These are phyloP conservation scores for Globicephala melas DNA, from an alignment of 2,113 vertebrate species.

Conservation along the genomic window DNA sequence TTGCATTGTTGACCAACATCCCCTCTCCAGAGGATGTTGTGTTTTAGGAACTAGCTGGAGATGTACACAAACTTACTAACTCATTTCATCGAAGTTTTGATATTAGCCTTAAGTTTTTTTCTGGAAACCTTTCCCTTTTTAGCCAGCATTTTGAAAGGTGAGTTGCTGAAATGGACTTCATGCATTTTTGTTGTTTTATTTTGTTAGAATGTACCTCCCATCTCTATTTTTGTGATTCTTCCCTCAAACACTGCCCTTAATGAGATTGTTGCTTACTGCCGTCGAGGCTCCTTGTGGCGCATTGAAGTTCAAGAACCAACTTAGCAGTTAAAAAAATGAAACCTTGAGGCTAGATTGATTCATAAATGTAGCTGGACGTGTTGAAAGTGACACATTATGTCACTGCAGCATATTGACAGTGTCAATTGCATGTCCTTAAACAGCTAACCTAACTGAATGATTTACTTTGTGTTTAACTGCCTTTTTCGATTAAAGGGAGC, in stretches of 20 bases:
- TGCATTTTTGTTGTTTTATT: neutral
- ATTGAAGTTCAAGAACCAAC: slow-evolving; percentile 59
- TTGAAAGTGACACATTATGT: slow-evolving; percentile 79
- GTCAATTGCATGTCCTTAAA: slow-evolving; percentile 83
- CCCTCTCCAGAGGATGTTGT: neutral
- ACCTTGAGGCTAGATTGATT: slow-evolving; percentile 63
- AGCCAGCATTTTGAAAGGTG: slow-evolving; percentile 18
- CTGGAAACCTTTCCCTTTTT: neutral
- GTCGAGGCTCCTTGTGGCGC: neutral
- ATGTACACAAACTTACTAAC: neutral
- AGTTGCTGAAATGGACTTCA: neutral
- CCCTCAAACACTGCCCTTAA: neutral
- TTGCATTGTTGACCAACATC: neutral
- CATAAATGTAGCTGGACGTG: slow-evolving; percentile 62
- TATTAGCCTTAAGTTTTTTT: neutral
- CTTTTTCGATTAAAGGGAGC: slow-evolving; percentile 83
- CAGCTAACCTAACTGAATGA: slow-evolving; percentile 79
- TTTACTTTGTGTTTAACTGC: slow-evolving; percentile 83
- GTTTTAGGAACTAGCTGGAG: neutral
- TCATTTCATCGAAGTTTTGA: neutral
- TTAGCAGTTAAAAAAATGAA: slow-evolving; percentile 50
- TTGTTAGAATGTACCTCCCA: neutral
- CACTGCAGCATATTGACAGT: slow-evolving; percentile 74
- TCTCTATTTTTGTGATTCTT: neutral
- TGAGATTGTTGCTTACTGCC: neutral